Conservation (phyloP, 37 sponge, comb jelly and placozoan genomes). For the Bolinopsis microptera region DNA sequence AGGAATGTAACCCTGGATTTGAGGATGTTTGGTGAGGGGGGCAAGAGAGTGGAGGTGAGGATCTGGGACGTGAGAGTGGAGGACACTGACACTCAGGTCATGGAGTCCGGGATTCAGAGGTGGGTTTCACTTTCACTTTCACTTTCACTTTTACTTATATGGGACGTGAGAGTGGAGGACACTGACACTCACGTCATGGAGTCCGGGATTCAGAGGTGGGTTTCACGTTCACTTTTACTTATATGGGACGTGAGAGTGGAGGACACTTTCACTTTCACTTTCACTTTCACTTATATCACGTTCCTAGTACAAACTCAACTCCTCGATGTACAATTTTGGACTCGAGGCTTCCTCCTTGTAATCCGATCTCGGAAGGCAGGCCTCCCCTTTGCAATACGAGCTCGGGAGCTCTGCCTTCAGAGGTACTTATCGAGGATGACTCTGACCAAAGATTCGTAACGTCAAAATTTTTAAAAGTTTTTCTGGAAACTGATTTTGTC, state of each 20-base stretch:
- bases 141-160: not conserved
- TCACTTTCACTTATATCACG: no score
- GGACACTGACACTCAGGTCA: constrained; percentile 24
- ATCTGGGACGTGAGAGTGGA: constrained; percentile 54
- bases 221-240: not conserved
- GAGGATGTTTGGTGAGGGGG: not conserved
- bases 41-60: constrained; percentile 32
- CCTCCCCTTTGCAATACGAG: no score
- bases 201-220: not conserved
- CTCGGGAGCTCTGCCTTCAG: no score
- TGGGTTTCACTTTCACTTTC: not conserved
- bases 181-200: not conserved
- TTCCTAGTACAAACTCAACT: no score
- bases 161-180: constrained; percentile 34
- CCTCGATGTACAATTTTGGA: no score
- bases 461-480: no score
- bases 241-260: constrained; percentile 27
- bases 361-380: no score
- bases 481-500: no score
- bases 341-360: no score
- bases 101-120: constrained; percentile 36
- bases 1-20: not conserved
- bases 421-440: no score
- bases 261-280: no score
- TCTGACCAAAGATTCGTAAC: no score